phyloP scores from a whole-genome alignment of 2,113 vertebrate genomes.

The Polypterus bichir region DNA sequence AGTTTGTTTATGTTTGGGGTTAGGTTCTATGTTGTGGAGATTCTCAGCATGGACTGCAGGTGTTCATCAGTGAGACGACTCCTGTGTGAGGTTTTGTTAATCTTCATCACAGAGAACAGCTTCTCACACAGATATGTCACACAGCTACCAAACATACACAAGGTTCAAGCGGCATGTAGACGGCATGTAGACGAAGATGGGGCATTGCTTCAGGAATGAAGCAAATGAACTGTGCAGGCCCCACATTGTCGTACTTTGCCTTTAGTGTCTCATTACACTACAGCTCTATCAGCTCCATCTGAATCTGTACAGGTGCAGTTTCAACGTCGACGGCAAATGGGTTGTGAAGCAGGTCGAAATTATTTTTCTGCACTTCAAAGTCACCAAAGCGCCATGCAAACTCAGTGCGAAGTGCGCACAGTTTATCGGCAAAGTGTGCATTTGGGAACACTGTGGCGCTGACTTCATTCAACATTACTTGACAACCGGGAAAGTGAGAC shows the following conservation, averaged over 20 bases:
- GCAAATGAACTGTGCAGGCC: background rate
- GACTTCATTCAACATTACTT: too few relatives aligned
- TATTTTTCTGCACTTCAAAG: slow-evolving; percentile 3
- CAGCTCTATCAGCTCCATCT: slow-evolving; percentile 13
- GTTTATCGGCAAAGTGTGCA: too few relatives aligned
- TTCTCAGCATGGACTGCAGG: slow-evolving; percentile 6
- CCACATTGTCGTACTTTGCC: too few relatives aligned
- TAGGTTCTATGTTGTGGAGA: slow-evolving; percentile 9
- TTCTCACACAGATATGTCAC: slow-evolving; percentile 7
- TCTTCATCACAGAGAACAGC: slow-evolving; percentile 9
- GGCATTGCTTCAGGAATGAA: slow-evolving; percentile 10
- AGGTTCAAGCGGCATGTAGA: slow-evolving; percentile 4
- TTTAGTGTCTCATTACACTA: slow-evolving; percentile 7
- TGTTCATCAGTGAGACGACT: background rate
- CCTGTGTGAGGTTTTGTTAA: slow-evolving; percentile 5
- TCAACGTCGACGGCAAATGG: slow-evolving; percentile 4
- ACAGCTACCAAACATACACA: slow-evolving; percentile 4
- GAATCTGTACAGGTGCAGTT: slow-evolving; percentile 12
- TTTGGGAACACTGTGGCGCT: too few relatives aligned
- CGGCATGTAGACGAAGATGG: slow-evolving; percentile 1
- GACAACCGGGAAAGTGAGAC: too few relatives aligned
- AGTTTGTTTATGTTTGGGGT: slow-evolving; percentile 10
- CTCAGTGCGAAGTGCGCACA: too few relatives aligned
- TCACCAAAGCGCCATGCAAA: background rate
- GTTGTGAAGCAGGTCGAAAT: slow-evolving; percentile 5